These are phyloP conservation scores for Loriculus beryllinus DNA, from an alignment of 2,797 vertebrate species.

Conservation along the genomic window DNA sequence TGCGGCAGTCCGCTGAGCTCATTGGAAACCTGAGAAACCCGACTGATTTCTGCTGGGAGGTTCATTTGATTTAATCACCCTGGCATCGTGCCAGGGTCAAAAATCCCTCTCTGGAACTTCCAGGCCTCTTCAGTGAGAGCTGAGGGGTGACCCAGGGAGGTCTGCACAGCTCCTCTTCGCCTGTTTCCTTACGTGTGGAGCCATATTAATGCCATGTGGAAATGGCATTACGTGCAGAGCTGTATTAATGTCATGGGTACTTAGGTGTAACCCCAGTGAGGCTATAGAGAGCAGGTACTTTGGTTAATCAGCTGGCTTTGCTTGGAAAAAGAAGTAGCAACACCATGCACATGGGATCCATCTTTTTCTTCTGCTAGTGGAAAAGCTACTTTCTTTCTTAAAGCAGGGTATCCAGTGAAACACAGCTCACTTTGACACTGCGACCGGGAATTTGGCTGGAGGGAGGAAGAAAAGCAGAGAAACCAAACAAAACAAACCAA, in stretches of 20 bases:
- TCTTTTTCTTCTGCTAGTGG: neutral
- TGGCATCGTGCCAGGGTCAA: neutral
- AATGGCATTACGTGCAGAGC: neutral
- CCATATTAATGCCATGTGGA: neutral
- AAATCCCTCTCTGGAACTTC: neutral
- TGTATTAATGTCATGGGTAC: neutral
- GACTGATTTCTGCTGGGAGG: neutral
- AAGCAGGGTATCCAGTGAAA: neutral
- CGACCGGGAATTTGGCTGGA: neutral
- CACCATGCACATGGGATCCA: neutral
- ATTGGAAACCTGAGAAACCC: conserved; percentile 7
- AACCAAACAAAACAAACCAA: neutral
- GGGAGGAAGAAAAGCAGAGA: neutral
- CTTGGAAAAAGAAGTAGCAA: neutral
- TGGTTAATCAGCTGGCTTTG: neutral
- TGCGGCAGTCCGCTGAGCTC: conserved; percentile 33
- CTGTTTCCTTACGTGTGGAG: neutral
- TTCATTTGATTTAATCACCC: neutral
- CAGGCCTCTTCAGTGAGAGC: neutral
- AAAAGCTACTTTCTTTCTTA: neutral
- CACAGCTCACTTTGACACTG: neutral
- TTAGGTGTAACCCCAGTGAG: neutral
- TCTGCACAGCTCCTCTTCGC: neutral
- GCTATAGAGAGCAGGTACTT: neutral
- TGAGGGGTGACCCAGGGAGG: neutral